Conservation (phyloP, 2,888 invertebrate genomes). For the Sarcophaga caerulescens region DNA sequence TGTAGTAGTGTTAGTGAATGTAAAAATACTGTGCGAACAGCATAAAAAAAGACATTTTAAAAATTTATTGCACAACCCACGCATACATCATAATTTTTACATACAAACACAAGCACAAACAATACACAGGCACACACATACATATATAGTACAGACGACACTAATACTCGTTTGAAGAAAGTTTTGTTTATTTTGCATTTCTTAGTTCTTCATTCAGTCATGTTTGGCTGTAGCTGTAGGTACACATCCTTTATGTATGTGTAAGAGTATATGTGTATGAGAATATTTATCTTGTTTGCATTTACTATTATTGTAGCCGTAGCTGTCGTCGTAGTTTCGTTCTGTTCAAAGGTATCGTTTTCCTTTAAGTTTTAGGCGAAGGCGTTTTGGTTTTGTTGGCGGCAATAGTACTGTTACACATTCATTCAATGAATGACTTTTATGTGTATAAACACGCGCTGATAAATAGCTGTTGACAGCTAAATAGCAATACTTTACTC, state of each 20-base stretch:
- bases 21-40: background rate
- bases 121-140: background rate
- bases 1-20: conserved; percentile 18
- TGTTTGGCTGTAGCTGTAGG: background rate
- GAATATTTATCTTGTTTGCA: too few species aligned
- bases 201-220: background rate
- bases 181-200: conserved; percentile 44
- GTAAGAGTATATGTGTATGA: background rate
- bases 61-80: conserved; percentile 59
- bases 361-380: conserved; percentile 22
- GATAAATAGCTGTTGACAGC: too few species aligned
- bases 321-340: background rate
- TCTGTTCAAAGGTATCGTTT: conserved; percentile 17
- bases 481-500: too few species aligned
- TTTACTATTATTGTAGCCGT: background rate
- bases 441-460: background rate
- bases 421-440: conserved; percentile 55
- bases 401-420: conserved; percentile 61
- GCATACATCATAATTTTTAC: conserved; percentile 66
- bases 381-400: conserved; percentile 56
- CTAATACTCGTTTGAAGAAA: background rate
- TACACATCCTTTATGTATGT: background rate
- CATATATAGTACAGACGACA: too few species aligned
- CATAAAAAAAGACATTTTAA: conserved; percentile 19
- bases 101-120: background rate